Evolutionary conservation across 2,888 invertebrate species (phyloP).

Genomic region (Apotomis betuletana): DNA sequence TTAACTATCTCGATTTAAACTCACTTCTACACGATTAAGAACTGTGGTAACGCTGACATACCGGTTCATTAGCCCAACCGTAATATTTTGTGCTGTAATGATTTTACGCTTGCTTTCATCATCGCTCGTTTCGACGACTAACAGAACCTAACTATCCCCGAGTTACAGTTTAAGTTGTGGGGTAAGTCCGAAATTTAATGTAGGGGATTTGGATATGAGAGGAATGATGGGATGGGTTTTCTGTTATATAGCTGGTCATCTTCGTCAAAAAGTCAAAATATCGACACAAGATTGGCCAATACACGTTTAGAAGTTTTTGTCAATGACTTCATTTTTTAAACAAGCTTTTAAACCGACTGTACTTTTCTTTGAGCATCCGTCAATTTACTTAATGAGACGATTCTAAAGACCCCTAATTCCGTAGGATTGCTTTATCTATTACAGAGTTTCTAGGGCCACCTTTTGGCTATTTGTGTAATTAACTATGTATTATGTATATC

Average conservation of each 20-base stretch:
- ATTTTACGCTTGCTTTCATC: conserved; percentile 71
- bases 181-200: conserved; percentile 6
- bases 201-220: conserved; percentile 1
- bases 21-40: conserved; percentile 32
- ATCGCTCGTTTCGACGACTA: conserved; percentile 57
- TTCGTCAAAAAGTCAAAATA: neutral
- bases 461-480: no score
- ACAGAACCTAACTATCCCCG: conserved; percentile 71
- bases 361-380: no score
- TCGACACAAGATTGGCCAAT: neutral
- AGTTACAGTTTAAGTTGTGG: conserved; percentile 70
- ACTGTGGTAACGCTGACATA: conserved; percentile 54
- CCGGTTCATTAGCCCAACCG: conserved; percentile 70
- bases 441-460: no score
- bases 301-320: no score
- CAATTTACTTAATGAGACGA: no score
- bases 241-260: neutral
- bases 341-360: no score
- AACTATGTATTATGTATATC: no score
- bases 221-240: neutral
- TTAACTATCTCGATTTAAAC: neutral
- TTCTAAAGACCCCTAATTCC: no score
- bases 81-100: conserved; percentile 74
- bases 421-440: no score
- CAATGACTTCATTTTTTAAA: no score